Evolutionary conservation across 2,797 vertebrate species (phyloP).

Genomic region (Crenuchus spilurus): DNA sequence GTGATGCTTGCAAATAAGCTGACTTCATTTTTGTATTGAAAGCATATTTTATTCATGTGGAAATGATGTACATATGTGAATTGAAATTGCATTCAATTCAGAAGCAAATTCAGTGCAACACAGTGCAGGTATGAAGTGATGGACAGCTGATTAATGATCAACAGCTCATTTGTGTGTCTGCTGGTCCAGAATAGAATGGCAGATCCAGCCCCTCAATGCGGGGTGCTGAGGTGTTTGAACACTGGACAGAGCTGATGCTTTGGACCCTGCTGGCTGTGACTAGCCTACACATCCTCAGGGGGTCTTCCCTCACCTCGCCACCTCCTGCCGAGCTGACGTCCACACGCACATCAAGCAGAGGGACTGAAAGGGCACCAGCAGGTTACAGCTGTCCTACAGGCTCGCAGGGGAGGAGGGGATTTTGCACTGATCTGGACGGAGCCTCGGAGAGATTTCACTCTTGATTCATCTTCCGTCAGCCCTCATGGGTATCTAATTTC

Average conservation of each 20-base stretch:
- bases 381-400: not conserved
- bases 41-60: not conserved
- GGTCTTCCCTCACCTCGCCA: conserved; percentile 26
- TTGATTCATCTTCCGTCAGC: conserved; percentile 4
- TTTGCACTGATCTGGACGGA: not conserved
- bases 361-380: conserved; percentile 13
- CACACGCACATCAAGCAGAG: conserved; percentile 13
- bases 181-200: conserved; percentile 28
- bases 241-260: conserved; percentile 9
- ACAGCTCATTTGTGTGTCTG: conserved; percentile 20
- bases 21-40: no score
- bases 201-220: conserved; percentile 3
- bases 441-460: not conserved
- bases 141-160: conserved; percentile 44
- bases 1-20: no score
- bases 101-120: not conserved
- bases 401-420: not conserved
- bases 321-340: conserved; percentile 3
- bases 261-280: conserved; percentile 19
- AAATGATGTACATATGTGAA: not conserved
- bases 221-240: conserved; percentile 17
- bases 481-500: not conserved
- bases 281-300: conserved; percentile 23
- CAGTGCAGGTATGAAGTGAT: not conserved
- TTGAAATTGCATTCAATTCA: no score